A percentile compares a stretch with the other conserved stretches of the same genome.
phyloP scores from a whole-genome alignment of 2,888 invertebrate genomes.

The Epiperipatus broadwayi region DNA sequence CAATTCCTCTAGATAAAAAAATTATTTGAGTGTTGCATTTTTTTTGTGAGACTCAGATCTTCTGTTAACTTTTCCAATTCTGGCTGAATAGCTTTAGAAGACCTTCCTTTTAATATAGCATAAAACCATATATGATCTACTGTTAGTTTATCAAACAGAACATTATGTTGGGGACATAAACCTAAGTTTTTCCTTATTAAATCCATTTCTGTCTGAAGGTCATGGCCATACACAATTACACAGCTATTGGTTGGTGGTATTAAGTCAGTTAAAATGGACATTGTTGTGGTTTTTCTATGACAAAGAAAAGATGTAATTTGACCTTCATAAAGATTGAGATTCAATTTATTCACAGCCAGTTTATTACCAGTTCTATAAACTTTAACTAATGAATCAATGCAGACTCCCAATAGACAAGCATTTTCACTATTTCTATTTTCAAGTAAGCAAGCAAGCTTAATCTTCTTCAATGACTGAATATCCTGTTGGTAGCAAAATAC shows the following conservation, averaged over 20 bases:
- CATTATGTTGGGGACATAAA: constrained; percentile 70
- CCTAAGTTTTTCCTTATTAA: constrained; percentile 47
- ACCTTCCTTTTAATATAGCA: constrained; percentile 32
- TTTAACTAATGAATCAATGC: too few relatives aligned
- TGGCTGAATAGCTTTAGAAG: constrained; percentile 22
- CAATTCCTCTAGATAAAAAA: too few relatives aligned
- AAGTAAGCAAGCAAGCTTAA: too few relatives aligned
- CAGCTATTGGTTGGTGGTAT: constrained; percentile 54
- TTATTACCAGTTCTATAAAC: constrained; percentile 43
- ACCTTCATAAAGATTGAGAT: constrained; percentile 54
- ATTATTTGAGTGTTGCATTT: constrained; percentile 31
- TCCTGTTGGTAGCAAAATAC: too few relatives aligned
- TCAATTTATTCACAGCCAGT: constrained; percentile 51
- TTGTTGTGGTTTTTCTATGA: constrained; percentile 75
- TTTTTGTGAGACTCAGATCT: constrained; percentile 46
- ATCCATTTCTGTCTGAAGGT: constrained; percentile 39
- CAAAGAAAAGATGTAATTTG: constrained; percentile 71
- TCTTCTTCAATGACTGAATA: too few relatives aligned
- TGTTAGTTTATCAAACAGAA: constrained; percentile 46
- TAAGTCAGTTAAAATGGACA: constrained; percentile 36
- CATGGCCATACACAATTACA: constrained; percentile 42
- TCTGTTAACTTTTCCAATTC: constrained; percentile 40
- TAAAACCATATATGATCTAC: too few relatives aligned
- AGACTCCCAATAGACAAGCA: too few relatives aligned
- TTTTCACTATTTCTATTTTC: too few relatives aligned